Percentiles rank a stretch among this genome's conserved stretches.
phyloP scores from a whole-genome alignment of 2,113 vertebrate species.

The Bagarius yarrelli region DNA sequence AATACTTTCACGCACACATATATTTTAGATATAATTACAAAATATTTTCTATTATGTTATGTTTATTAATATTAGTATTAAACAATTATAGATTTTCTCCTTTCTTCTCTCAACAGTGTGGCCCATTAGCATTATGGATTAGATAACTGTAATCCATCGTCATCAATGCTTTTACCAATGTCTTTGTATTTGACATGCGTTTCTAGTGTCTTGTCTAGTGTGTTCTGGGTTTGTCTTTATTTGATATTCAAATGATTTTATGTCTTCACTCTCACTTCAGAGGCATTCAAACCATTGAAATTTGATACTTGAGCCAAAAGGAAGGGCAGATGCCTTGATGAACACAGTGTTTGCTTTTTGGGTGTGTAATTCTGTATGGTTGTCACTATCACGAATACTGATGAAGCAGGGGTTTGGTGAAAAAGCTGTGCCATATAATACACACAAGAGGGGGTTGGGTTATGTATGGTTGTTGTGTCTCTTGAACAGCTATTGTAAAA shows the following conservation, averaged over 20 bases:
- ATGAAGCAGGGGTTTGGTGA: slow-evolving; percentile 8
- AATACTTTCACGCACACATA: neutral
- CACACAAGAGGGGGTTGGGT: neutral
- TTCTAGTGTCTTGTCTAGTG: slow-evolving; percentile 11
- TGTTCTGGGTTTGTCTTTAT: slow-evolving; percentile 17
- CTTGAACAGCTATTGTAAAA: slow-evolving; percentile 29
- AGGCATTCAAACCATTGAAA: slow-evolving; percentile 25
- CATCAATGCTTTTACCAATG: neutral
- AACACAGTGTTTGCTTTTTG: slow-evolving; percentile 37
- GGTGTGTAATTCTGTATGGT: slow-evolving; percentile 40
- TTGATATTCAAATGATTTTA: slow-evolving; percentile 28
- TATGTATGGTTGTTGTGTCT: neutral
- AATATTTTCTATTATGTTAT: neutral
- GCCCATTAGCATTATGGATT: neutral
- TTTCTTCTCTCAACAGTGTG: neutral
- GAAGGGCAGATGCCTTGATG: slow-evolving; percentile 27
- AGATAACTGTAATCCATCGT: neutral
- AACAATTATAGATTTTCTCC: neutral
- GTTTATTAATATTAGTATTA: neutral
- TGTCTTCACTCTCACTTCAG: slow-evolving; percentile 1
- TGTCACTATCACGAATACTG: slow-evolving; percentile 4
- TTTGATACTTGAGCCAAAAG: slow-evolving; percentile 5
- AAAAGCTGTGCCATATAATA: slow-evolving; percentile 4
- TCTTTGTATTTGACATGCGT: neutral
- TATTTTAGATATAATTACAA: neutral